A percentile compares a stretch with the other conserved stretches of the same genome.
Conservation (phyloP, 1,140 invertebrate species). For the Metopolophium dirhodum region DNA sequence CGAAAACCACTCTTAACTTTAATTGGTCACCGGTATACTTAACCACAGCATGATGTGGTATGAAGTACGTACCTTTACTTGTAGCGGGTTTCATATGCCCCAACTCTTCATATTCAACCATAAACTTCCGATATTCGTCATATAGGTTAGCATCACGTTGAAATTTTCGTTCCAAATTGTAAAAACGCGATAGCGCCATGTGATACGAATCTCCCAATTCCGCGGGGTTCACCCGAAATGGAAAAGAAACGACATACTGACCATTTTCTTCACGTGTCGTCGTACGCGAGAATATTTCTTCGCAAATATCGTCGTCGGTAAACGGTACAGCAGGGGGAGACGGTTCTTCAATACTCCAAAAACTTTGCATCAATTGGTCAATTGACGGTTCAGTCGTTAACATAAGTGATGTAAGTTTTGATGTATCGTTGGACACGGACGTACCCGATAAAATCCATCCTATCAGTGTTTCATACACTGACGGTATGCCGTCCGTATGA, state of each 20-base stretch:
- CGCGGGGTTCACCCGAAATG: background rate
- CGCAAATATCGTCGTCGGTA: too few species aligned
- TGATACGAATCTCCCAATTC: background rate
- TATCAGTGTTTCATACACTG: background rate
- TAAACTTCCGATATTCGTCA: background rate
- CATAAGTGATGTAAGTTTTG: background rate
- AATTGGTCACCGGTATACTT: background rate
- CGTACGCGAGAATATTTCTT: background rate
- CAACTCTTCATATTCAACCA: background rate
- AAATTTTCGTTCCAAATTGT: background rate
- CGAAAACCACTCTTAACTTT: background rate
- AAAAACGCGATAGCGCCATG: background rate
- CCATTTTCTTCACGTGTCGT: background rate
- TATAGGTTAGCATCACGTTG: background rate
- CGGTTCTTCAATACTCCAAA: background rate
- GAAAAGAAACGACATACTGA: background rate
- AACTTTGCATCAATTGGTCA: background rate
- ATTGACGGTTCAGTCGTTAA: background rate
- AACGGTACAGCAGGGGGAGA: too few species aligned
- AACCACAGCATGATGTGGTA: background rate
- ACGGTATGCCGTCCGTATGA: background rate
- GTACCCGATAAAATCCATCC: background rate
- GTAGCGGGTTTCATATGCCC: background rate
- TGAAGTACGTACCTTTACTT: background rate
- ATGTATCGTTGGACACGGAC: background rate